A percentile compares a stretch with the other conserved stretches of the same genome.
These are phyloP conservation scores for Atopsyche davidsoni DNA, from an alignment of 1,140 invertebrate genomes.

Conservation along the genomic window DNA sequence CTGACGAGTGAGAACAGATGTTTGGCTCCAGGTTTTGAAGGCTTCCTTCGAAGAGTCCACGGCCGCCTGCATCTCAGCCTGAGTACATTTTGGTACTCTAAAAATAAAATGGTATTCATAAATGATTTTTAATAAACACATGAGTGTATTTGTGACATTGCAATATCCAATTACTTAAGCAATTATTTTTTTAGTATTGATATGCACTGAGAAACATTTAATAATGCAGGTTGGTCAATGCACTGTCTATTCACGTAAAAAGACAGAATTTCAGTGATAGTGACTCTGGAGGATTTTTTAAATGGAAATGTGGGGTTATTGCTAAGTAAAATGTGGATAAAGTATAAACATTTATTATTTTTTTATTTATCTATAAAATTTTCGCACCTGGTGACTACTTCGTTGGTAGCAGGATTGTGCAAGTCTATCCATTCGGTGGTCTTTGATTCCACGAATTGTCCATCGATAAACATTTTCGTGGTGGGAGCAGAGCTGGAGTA, in stretches of 20 bases:
- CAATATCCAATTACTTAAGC: background rate
- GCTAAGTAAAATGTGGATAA: too few relatives aligned
- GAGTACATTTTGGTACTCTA: constrained; percentile 86
- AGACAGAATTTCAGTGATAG: too few relatives aligned
- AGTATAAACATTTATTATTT: too few relatives aligned
- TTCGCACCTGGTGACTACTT: constrained; percentile 59
- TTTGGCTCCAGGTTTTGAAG: constrained; percentile 77
- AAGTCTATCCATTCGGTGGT: constrained; percentile 90
- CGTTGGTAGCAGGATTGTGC: constrained; percentile 88
- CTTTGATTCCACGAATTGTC: constrained; percentile 91
- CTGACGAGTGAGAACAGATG: constrained; percentile 89
- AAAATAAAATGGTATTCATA: constrained; percentile 31
- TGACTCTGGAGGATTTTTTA: too few relatives aligned
- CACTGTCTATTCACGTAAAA: too few relatives aligned
- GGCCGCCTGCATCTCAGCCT: constrained; percentile 86
- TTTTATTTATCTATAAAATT: too few relatives aligned
- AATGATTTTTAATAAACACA: constrained; percentile 2
- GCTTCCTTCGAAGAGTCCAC: constrained; percentile 80
- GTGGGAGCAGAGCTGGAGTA: constrained; percentile 53
- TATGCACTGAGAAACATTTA: too few relatives aligned
- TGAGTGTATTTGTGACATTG: background rate
- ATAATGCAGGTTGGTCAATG: too few relatives aligned
- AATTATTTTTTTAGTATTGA: background rate
- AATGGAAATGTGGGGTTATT: too few relatives aligned
- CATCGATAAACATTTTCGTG: constrained; percentile 93